Evolutionary conservation across 64 coral and sea anemone genomes (phyloP).

Genomic region (Actinia tenebrosa): DNA sequence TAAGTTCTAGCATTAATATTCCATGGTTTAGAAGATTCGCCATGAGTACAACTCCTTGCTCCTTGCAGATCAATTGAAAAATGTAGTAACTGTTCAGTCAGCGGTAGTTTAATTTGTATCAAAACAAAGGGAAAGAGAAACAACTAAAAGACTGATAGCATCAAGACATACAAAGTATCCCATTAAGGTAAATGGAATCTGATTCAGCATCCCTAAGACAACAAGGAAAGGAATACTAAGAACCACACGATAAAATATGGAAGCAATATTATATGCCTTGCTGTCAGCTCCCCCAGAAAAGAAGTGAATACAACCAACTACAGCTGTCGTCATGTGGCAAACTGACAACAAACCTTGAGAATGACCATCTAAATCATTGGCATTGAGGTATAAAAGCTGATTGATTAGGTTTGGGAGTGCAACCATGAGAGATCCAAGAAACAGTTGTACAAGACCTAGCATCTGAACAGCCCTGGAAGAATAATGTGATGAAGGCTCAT

Average conservation of each 20-base stretch:
- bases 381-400: not conserved
- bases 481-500: not conserved
- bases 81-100: not conserved
- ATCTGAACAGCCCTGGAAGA: constrained; percentile 5
- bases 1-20: no score
- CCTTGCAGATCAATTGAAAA: no score
- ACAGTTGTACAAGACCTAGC: not conserved
- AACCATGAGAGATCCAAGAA: not conserved
- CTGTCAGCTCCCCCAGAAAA: constrained; percentile 11
- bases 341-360: not conserved
- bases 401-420: not conserved
- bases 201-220: not conserved
- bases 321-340: not conserved
- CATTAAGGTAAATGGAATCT: constrained; percentile 1
- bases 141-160: not conserved
- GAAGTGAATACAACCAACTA: constrained; percentile 2
- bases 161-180: not conserved
- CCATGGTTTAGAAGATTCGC: no score
- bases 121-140: not conserved
- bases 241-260: not conserved
- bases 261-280: constrained; percentile 9
- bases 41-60: no score
- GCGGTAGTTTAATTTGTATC: not conserved
- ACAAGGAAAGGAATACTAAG: not conserved
- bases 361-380: constrained; percentile 1